A percentile compares a stretch with the other conserved stretches of the same genome.
Evolutionary conservation across 1,140 invertebrate genomes (phyloP).

Genomic region (Melitaea cinxia): DNA sequence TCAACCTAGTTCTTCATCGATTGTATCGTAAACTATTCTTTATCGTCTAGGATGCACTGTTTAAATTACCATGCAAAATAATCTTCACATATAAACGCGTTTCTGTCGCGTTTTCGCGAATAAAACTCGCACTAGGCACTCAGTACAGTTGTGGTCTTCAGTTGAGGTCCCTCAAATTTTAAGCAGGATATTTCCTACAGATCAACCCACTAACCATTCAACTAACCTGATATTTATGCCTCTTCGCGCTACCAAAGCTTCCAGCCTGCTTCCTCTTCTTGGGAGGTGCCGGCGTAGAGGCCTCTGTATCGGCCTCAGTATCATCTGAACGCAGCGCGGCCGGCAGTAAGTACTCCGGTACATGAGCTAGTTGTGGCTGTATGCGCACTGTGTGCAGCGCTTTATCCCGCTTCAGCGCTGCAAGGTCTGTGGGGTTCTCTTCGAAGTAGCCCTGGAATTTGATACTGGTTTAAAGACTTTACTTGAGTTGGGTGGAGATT

Average conservation of each 20-base stretch:
- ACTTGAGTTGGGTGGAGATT: not conserved
- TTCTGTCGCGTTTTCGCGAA: too few species aligned
- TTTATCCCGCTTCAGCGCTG: slow-evolving; percentile 95
- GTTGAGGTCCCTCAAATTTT: too few species aligned
- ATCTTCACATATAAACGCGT: too few species aligned
- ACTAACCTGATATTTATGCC: slow-evolving; percentile 74
- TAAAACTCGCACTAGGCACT: too few species aligned
- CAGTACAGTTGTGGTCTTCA: too few species aligned
- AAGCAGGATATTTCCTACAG: too few species aligned
- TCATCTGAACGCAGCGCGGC: slow-evolving; percentile 84
- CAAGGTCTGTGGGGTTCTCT: slow-evolving; percentile 95
- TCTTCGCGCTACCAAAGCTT: slow-evolving; percentile 65
- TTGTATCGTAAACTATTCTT: too few species aligned
- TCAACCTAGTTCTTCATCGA: too few species aligned
- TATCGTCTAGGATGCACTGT: too few species aligned
- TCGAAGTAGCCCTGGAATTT: slow-evolving; percentile 92
- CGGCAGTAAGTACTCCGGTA: slow-evolving; percentile 97
- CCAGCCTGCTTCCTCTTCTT: slow-evolving; percentile 61
- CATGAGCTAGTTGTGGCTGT: slow-evolving; percentile 93
- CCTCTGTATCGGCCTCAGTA: slow-evolving; percentile 76
- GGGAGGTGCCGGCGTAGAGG: slow-evolving; percentile 32
- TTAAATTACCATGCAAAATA: too few species aligned
- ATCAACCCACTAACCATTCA: too few species aligned
- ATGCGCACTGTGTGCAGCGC: slow-evolving; percentile 92
- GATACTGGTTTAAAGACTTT: slow-evolving; percentile 15